Base-by-base conservation (phyloP, 2,113 vertebrate genomes). In the Beaufortia kweichowensis region DNA sequence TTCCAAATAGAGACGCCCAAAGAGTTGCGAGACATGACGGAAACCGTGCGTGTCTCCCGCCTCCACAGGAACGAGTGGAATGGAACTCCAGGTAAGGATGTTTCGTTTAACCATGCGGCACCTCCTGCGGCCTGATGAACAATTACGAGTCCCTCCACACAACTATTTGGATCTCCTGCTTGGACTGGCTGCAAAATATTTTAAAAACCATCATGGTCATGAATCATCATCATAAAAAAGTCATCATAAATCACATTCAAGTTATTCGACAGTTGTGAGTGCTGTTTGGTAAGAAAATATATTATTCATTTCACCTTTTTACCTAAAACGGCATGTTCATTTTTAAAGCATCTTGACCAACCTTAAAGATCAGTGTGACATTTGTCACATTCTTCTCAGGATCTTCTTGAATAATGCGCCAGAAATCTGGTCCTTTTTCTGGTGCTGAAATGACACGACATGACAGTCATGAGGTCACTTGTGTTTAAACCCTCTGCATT, bases 321-420 rank as follows among this genome's bases (percentile, higher is more conserved):
- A n/a, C n/a, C n/a, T n/a, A n/a, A n/a, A n/a, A n/a, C n/a, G n/a
- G n/a, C n/a, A n/a, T n/a, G n/a, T n/a, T n/a, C n/a, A n/a, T n/a
- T n/a, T n/a, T n/a, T n/a, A n/a, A n/a, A n/a, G n/a, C 12, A 4
- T 48, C 19, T 48, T 74, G 24, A 31, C 80, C 78, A 92, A 98
- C 97, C 95, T 96, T 91, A 89, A 95, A 94, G 28, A 97, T 82
- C 6, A 98, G 89, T 0, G 94, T 97, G 61, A 97, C 88, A 0
- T 94, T 95, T 53, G 88, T 94, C 75, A 89, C 88, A 39, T 87
- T 92, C 81, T 75, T 84, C 3, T 74, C 62, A 0, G 86, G 62
- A 78, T 94, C 90, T 50, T 93, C 92, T 67, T 83, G 77, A 77
- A 94, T 23, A 33, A 90, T 21, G 78, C 95, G 92, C 96, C 97